Base-by-base conservation (phyloP, 2,797 vertebrate genomes). In the Octomys mimax region DNA sequence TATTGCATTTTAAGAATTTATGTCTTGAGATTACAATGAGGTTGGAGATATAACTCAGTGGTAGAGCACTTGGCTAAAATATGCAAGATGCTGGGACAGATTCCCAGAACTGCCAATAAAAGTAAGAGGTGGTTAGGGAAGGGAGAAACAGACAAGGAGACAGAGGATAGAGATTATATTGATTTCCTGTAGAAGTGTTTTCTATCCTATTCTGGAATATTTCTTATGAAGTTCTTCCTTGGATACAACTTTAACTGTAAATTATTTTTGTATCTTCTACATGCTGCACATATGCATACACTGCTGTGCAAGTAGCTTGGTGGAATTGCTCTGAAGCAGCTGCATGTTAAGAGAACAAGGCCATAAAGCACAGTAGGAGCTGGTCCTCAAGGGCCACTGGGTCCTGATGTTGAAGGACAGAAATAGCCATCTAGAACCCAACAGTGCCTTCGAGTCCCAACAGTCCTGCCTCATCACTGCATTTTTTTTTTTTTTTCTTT, bases 191-290 rank as follows among this genome's bases (percentile, higher is more conserved):
- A 54, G 49, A 46, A 62, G 22, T 5, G 59, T 89, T 80, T 70
- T 62, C 71, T 36, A 33, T 31, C 9, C 78, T 80, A 91, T 81
- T 78, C 54, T 54, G 52, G 70, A 19, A 71, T 9, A 49, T 42
- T 88, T 96, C 79, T 52, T 91, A 28, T 22, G 21, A 84, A 91
- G 54, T 86, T 89, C 77, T 54, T 83, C 62, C 66, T 87, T 66
- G 64, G 26, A 81, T 68, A 87, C 78, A 94, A 52, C 78, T n/a
- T 73, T 28, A 36, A 77, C 33, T 57, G 12, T 77, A 49, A 46
- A 83, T 10, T 11, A 70, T 42, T 80, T 92, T 62, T 22, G 11
- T 6, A 26, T 39, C 80, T 96, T 59, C 54, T 68, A 2, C 19
- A 71, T 28, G 75, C 46, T 5, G 86, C 4, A n/a, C n/a, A 54